Evolutionary conservation across 2,888 invertebrate species (phyloP), one percentile per base, ranked within the genome.

Genomic region (Watsonalla binaria): DNA sequence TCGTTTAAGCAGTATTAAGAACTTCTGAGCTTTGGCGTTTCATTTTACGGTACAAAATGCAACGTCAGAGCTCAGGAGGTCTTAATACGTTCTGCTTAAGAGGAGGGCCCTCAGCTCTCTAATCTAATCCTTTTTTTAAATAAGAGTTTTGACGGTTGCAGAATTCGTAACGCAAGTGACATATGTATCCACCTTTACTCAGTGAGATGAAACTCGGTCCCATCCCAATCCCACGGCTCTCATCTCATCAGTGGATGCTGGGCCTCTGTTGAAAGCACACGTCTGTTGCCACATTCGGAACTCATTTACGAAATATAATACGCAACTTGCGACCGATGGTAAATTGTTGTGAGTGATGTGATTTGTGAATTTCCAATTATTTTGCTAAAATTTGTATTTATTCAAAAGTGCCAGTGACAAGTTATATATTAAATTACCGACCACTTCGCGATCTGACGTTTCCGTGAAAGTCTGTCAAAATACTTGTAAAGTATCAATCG

Each of bases 181-280:
- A 11, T 11, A 11, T 42, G 9, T 11, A 5, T 42, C 42, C 42
- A 11, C 42, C 42, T 42, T 42, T 42, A 42, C 42, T 11, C 42
- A 42, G 11, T 42, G 42, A 42, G 42, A 42, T 42, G 42, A 8
- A 42, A 37, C 37, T 5, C 11, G 11, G 9, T 8, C 11, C 42
- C 42, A 42, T 42, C 42, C 42, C 42, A 11, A 11, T 42, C 42
- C 11, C 42, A 11, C 42, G 11, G 42, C 42, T 1, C 24, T 24
- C 24, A 24, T 24, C 24, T 24, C 24, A 24, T 24, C 45, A 51
- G 51, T 51, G 51, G 51, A 51, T 51, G 51, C 51, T 51, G 51
- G 6, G n/a, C 49, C 5, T 35, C 11, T 15, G 49, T 6, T 6
- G 45, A 42, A 45, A 13, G n/a, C 51, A 45, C 45, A 51, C 45